phyloP scores from a whole-genome alignment of 2,888 invertebrate species.

The Pilophorus perplexus region DNA sequence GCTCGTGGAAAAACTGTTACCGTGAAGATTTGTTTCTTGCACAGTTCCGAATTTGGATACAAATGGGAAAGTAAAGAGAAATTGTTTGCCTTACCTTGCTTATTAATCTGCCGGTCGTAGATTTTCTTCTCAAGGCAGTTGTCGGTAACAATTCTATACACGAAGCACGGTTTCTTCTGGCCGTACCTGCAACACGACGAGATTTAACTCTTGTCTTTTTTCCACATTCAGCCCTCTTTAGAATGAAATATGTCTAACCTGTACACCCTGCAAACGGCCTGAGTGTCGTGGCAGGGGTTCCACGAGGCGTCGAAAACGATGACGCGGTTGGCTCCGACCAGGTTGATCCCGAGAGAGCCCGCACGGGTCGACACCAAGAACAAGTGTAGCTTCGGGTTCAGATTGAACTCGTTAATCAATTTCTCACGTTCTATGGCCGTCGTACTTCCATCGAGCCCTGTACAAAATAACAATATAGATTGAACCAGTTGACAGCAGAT shows the following conservation, averaged over 20 bases:
- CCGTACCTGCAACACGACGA: slow-evolving; percentile 65
- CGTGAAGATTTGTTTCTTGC: no score
- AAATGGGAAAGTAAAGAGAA: no score
- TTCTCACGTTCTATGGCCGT: slow-evolving; percentile 91
- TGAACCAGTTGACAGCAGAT: background rate
- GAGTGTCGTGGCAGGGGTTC: slow-evolving; percentile 98
- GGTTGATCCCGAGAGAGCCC: slow-evolving; percentile 93
- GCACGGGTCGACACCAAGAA: slow-evolving; percentile 96
- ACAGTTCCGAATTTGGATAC: no score
- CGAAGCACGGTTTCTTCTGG: slow-evolving; percentile 89
- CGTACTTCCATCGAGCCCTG: slow-evolving; percentile 93
- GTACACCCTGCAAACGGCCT: slow-evolving; percentile 95
- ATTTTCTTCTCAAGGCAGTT: slow-evolving; percentile 97
- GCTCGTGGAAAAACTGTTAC: no score
- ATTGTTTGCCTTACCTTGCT: slow-evolving; percentile 76
- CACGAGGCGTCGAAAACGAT: slow-evolving; percentile 97
- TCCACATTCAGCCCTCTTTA: background rate
- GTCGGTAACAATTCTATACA: slow-evolving; percentile 95
- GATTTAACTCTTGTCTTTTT: background rate
- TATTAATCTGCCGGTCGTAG: slow-evolving; percentile 96
- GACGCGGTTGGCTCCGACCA: slow-evolving; percentile 95
- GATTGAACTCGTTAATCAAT: slow-evolving; percentile 93
- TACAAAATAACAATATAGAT: slow-evolving; percentile 43
- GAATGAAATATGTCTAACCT: slow-evolving; percentile 54
- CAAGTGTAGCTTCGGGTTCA: slow-evolving; percentile 77